These are phyloP conservation scores for Cuculus canorus DNA, from an alignment of 2,797 vertebrate genomes.

Conservation along the genomic window DNA sequence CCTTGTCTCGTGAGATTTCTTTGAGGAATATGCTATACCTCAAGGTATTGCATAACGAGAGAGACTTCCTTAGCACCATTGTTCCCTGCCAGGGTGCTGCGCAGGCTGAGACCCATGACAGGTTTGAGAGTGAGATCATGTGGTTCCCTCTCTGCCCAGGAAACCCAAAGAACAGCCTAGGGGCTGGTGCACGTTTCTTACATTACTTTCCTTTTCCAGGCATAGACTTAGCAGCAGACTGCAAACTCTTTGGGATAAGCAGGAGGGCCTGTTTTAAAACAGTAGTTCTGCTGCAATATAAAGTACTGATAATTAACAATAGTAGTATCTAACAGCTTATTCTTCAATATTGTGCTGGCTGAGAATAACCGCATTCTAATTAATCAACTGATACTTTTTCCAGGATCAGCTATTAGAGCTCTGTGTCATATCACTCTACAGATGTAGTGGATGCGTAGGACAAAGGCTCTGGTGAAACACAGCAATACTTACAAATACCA, in stretches of 20 bases:
- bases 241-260: not conserved
- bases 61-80: not conserved
- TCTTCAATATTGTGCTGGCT: slow-evolving; percentile 12
- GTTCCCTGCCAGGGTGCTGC: not conserved
- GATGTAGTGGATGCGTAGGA: not conserved
- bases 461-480: not conserved
- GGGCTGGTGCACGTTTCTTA: not conserved
- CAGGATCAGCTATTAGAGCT: slow-evolving; percentile 37
- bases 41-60: too few species aligned
- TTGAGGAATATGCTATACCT: not conserved
- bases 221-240: not conserved
- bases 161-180: not conserved
- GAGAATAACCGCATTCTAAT: slow-evolving; percentile 53
- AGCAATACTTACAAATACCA: slow-evolving; percentile 7
- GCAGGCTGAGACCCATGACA: not conserved
- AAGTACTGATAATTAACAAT: not conserved
- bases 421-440: not conserved
- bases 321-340: not conserved
- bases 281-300: not conserved
- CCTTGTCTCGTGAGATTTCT: not conserved
- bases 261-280: not conserved
- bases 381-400: slow-evolving; percentile 44
- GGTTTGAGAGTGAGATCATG: not conserved
- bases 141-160: not conserved
- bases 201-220: not conserved